Evolutionary conservation across 2,888 invertebrate genomes (phyloP).

Genomic region (Tenthredo notha): DNA sequence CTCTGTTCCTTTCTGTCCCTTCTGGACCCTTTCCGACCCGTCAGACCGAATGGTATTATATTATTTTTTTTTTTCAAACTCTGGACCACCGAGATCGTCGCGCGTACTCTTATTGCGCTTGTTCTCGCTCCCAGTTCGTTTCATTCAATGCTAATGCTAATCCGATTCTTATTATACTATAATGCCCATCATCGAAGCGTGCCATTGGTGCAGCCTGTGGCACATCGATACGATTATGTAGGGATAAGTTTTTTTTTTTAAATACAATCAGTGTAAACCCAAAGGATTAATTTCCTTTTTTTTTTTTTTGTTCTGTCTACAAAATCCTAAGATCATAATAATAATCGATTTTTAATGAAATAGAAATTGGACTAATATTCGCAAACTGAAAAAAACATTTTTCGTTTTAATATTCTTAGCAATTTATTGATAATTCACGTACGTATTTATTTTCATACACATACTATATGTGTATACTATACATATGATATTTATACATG

Average conservation of each 20-base stretch:
- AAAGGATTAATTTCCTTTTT: not conserved
- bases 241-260: not conserved
- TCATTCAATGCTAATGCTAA: conserved; percentile 79
- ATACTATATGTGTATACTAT: not conserved
- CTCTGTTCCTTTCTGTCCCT: not conserved
- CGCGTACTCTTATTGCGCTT: conserved; percentile 68
- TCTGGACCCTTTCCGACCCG: conserved; percentile 23
- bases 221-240: conserved; percentile 37
- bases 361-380: not conserved
- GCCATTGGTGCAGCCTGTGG: conserved; percentile 58
- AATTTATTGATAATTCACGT: not conserved
- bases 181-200: conserved; percentile 68
- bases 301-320: not conserved
- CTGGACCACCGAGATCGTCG: conserved; percentile 66
- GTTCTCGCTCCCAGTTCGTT: conserved; percentile 72
- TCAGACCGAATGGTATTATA: conserved; percentile 48
- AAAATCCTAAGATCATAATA: not conserved
- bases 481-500: not conserved
- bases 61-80: conserved; percentile 46
- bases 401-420: not conserved
- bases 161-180: conserved; percentile 77
- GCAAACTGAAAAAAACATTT: not conserved
- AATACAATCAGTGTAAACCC: not conserved
- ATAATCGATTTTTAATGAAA: not conserved
- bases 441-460: too few relatives aligned